Conservation (phyloP, 2,797 vertebrate species). For the Malurus splendens region DNA sequence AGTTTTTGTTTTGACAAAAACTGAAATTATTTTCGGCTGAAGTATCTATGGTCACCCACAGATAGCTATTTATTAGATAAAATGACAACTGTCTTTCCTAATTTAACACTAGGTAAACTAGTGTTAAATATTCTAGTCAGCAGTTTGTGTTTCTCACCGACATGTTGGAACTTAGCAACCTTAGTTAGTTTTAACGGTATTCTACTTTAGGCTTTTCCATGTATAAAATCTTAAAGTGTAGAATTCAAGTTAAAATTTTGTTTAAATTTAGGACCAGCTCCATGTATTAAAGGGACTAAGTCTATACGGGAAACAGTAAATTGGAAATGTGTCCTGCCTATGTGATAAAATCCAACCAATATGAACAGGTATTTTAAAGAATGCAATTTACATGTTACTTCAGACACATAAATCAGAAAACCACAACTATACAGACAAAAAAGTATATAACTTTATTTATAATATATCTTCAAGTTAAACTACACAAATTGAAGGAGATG, state of each 20-base stretch:
- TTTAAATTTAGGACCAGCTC: not conserved
- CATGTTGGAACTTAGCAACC: not conserved
- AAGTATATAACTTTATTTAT: conserved; percentile 48
- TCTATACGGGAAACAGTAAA: not conserved
- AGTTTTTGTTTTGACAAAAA: not conserved
- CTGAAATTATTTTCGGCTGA: not conserved
- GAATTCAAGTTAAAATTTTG: not conserved
- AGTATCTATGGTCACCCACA: not conserved
- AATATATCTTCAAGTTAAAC: conserved; percentile 1
- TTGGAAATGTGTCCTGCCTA: not conserved
- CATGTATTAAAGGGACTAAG: not conserved
- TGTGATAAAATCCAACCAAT: not conserved
- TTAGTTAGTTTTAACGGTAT: not conserved
- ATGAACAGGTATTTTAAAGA: not conserved
- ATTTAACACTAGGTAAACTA: not conserved
- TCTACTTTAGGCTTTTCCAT: not conserved
- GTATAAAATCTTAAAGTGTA: not conserved
- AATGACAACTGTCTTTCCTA: not conserved
- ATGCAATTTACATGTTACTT: not conserved
- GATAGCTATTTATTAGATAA: not conserved
- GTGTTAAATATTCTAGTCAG: not conserved
- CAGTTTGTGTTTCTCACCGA: not conserved
- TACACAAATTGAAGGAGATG: not conserved
- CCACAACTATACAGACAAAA: conserved; percentile 10
- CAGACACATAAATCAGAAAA: not conserved